Evolutionary conservation across 2,888 invertebrate genomes (phyloP).

Genomic region (Troilus luridus): DNA sequence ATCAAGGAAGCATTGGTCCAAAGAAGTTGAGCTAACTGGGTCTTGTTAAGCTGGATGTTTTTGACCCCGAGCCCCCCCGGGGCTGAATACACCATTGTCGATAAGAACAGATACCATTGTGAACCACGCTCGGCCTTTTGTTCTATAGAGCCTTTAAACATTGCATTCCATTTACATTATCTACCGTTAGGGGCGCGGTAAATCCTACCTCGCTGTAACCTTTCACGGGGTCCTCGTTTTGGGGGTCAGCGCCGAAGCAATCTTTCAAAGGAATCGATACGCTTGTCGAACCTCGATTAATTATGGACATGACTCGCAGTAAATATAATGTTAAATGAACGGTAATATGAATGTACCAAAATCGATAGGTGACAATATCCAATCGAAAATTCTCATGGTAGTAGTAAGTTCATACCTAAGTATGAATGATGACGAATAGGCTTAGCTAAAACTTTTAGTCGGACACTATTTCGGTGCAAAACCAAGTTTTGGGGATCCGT

Average conservation of each 20-base stretch:
- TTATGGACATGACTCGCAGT: neutral
- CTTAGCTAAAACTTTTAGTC: too few relatives aligned
- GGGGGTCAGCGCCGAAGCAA: neutral
- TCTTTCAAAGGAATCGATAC: neutral
- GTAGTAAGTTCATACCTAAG: too few relatives aligned
- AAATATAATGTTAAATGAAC: neutral
- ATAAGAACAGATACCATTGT: slow-evolving; percentile 51
- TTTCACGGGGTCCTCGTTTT: neutral
- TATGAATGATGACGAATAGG: too few relatives aligned
- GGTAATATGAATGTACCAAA: neutral
- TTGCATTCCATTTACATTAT: slow-evolving; percentile 51
- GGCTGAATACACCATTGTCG: slow-evolving; percentile 51
- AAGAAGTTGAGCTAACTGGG: neutral
- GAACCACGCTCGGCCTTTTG: slow-evolving; percentile 36
- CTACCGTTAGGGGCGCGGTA: slow-evolving; percentile 51
- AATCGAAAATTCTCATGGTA: neutral
- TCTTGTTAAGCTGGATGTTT: slow-evolving; percentile 47
- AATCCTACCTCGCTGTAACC: neutral
- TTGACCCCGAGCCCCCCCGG: slow-evolving; percentile 45
- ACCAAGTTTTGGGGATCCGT: too few relatives aligned
- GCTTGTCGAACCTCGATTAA: neutral
- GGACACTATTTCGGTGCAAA: too few relatives aligned
- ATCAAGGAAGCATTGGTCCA: slow-evolving; percentile 22
- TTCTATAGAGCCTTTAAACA: slow-evolving; percentile 53
- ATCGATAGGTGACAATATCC: too few relatives aligned